Evolutionary conservation across 2,113 vertebrate species (phyloP), one percentile per base, ranked within the genome.

Genomic region (Rostratula benghalensis): DNA sequence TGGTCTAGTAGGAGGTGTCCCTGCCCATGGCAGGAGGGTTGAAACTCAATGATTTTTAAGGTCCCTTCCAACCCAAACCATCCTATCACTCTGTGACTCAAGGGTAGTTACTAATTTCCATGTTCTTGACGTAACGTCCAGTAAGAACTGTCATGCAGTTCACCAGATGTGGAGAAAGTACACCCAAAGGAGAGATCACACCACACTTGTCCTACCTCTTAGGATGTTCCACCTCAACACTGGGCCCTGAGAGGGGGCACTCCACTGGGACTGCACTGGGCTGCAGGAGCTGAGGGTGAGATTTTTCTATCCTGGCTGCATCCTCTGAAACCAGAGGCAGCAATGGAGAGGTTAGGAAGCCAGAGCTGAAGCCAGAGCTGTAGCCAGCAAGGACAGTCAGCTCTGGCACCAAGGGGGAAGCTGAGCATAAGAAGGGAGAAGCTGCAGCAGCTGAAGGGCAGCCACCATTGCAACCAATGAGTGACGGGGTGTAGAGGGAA

Each of bases 181-280:
- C 46, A 56, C 6, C 4, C 7, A 74, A 57, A 63, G 27, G 6
- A 45, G 13, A 46, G 3, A 31, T 51, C 61, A 23, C 24, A 57
- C 24, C 23, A 27, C 1, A 1, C 28, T 57, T 31, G 48, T 63
- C 41, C 33, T n/a, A 23, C 8, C 23, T 57, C 61, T 21, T n/a
- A 15, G 27, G 19, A 31, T 68, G 68, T 79, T 71, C 39, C n/a
- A 48, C n/a, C 24, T 35, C 37, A 53, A 20, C 8, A 28, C 35
- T 0, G 0, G 63, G 21, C 33, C 14, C 10, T 35, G 28, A 43
- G 9, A 57, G 23, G 1, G 0, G 15, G 27, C n/a, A n/a, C n/a
- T 19, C 63, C 48, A 57, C 22, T 59, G n/a, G 23, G 53, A 15
- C 70, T n/a, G 8, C 13, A 67, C 5, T 7, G 20, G 54, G 39